phyloP scores from a whole-genome alignment of 1,140 invertebrate species.

The Neuroterus valhalla region DNA sequence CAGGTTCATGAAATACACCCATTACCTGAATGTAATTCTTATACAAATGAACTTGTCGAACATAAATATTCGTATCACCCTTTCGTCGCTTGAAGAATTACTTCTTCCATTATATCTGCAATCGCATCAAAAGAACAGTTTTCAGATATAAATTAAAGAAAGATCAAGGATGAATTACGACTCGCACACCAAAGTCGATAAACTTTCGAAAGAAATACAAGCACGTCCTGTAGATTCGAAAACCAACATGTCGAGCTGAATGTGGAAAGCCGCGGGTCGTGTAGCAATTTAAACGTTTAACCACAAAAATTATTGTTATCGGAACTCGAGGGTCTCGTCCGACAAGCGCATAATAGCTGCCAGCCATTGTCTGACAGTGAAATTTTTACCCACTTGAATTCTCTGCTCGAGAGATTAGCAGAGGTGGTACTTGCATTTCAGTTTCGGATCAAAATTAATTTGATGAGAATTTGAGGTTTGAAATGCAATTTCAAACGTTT shows the following conservation, averaged over 20 bases:
- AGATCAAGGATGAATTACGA: constrained; percentile 14
- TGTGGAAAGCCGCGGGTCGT: constrained; percentile 50
- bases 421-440: constrained; percentile 21
- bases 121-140: not conserved
- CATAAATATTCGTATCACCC: constrained; percentile 9
- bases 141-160: constrained; percentile 13
- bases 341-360: constrained; percentile 56
- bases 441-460: constrained; percentile 10
- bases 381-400: constrained; percentile 41
- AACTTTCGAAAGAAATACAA: constrained; percentile 5
- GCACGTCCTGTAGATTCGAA: not conserved
- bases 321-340: constrained; percentile 43
- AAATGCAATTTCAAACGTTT: too few relatives aligned
- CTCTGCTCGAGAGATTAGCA: constrained; percentile 43
- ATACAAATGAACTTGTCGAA: constrained; percentile 26
- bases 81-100: not conserved
- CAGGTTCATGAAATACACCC: not conserved
- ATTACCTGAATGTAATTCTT: constrained; percentile 22
- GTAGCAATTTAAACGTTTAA: constrained; percentile 69
- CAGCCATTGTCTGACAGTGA: constrained; percentile 55
- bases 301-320: constrained; percentile 70
- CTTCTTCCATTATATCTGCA: constrained; percentile 6
- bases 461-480: too few relatives aligned
- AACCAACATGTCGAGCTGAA: not conserved
- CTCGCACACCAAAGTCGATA: constrained; percentile 4